Percentiles rank a stretch among this genome's conserved stretches.
Conservation (phyloP, 2,888 invertebrate genomes). For the Chrysomela aeneicollis region DNA sequence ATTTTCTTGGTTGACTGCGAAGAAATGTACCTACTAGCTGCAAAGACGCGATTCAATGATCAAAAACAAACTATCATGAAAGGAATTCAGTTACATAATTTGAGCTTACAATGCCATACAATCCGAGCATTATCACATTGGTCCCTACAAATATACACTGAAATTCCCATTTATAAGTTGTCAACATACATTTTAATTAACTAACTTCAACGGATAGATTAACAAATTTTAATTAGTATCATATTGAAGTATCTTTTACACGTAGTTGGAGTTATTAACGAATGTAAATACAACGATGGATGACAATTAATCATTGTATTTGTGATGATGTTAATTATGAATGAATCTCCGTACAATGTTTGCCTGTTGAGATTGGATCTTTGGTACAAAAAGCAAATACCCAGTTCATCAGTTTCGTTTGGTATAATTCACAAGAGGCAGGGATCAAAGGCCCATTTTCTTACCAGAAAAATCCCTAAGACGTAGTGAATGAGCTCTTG, state of each 20-base stretch:
- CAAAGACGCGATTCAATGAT: too few relatives aligned
- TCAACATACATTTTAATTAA: slow-evolving; percentile 46
- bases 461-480: too few relatives aligned
- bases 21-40: too few relatives aligned
- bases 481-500: too few relatives aligned
- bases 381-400: slow-evolving; percentile 11
- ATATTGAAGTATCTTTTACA: slow-evolving; percentile 43
- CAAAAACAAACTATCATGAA: too few relatives aligned
- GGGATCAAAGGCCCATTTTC: too few relatives aligned
- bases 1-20: too few relatives aligned
- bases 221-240: slow-evolving; percentile 45
- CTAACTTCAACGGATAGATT: slow-evolving; percentile 42
- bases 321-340: slow-evolving; percentile 41
- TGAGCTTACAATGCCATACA: too few relatives aligned
- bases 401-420: neutral
- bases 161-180: slow-evolving; percentile 39
- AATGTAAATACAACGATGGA: slow-evolving; percentile 44
- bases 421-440: too few relatives aligned
- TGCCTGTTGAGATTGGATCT: slow-evolving; percentile 37
- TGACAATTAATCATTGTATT: slow-evolving; percentile 44
- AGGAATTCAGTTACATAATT: slow-evolving; percentile 29
- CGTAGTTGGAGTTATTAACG: slow-evolving; percentile 37
- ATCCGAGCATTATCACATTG: slow-evolving; percentile 30
- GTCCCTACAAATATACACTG: slow-evolving; percentile 29
- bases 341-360: slow-evolving; percentile 34